Conservation (phyloP, 2,888 invertebrate species). For the Parochlus steinenii region DNA sequence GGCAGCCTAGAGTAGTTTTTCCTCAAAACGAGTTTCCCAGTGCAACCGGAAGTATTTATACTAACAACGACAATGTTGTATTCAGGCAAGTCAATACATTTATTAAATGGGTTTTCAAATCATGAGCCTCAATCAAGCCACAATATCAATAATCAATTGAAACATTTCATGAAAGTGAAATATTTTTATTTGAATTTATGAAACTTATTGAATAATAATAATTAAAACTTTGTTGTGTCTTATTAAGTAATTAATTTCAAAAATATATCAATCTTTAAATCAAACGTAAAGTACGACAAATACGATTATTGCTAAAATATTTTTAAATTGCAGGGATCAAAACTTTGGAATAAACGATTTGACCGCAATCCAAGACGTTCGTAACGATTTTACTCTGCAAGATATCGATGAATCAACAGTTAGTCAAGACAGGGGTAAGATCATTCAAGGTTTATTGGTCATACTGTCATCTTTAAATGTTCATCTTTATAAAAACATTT, state of each 20-base stretch:
- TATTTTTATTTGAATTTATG: too few species aligned
- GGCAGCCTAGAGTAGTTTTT: slow-evolving; percentile 29
- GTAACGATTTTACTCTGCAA: slow-evolving; percentile 43
- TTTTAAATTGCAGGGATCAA: slow-evolving; percentile 36
- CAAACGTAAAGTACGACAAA: too few species aligned
- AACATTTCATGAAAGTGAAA: too few species aligned
- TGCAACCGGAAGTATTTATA: slow-evolving; percentile 23
- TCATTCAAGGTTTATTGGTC: slow-evolving; percentile 1
- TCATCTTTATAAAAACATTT: too few species aligned
- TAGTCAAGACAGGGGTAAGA: slow-evolving; percentile 50
- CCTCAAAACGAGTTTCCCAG: slow-evolving; percentile 20
- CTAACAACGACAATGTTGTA: slow-evolving; percentile 27
- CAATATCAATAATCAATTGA: too few species aligned
- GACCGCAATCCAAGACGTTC: slow-evolving; percentile 32
- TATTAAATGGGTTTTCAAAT: slow-evolving; percentile 10
- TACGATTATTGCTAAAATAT: too few species aligned
- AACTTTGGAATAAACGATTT: slow-evolving; percentile 42
- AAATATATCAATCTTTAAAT: too few species aligned
- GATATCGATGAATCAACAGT: slow-evolving; percentile 38
- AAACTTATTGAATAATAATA: too few species aligned
- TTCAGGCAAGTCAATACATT: slow-evolving; percentile 23
- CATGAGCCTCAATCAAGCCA: slow-evolving; percentile 6
- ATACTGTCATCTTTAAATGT: too few species aligned
- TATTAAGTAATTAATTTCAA: too few species aligned
- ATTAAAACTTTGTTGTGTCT: too few species aligned